Evolutionary conservation across 2,888 invertebrate species (phyloP).

Genomic region (Gibbula magus): DNA sequence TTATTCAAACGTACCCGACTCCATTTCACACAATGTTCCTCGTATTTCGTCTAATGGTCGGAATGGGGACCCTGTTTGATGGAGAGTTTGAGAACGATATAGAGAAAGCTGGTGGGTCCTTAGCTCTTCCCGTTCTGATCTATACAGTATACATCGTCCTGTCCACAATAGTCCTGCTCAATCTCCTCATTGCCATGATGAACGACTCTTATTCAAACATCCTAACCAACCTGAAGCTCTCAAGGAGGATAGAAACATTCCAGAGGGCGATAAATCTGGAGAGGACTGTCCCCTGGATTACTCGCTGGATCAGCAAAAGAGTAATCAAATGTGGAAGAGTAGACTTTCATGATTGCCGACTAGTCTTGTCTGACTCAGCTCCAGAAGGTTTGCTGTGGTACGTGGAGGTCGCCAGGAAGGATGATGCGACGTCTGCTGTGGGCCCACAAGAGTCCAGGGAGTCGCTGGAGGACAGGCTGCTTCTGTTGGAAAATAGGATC

Average conservation of each 20-base stretch:
- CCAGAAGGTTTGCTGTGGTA: too few relatives aligned
- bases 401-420: too few relatives aligned
- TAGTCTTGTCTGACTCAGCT: neutral
- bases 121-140: conserved; percentile 50
- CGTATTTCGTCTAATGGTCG: conserved; percentile 69
- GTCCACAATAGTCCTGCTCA: conserved; percentile 56
- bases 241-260: conserved; percentile 64
- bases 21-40: conserved; percentile 60
- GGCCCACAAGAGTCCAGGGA: too few relatives aligned
- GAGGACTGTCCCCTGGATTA: neutral
- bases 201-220: conserved; percentile 62
- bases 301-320: neutral
- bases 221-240: conserved; percentile 54
- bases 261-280: neutral
- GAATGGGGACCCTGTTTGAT: conserved; percentile 62
- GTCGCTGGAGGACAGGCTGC: too few relatives aligned
- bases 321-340: neutral
- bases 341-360: neutral
- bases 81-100: conserved; percentile 53
- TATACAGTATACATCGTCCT: conserved; percentile 65
- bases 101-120: conserved; percentile 41
- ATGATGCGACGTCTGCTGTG: too few relatives aligned
- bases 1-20: conserved; percentile 44
- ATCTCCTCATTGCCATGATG: conserved; percentile 68
- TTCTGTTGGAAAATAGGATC: too few relatives aligned